These are phyloP conservation scores for Megaceryle maxima DNA, from an alignment of 2,113 vertebrate genomes.

Conservation along the genomic window DNA sequence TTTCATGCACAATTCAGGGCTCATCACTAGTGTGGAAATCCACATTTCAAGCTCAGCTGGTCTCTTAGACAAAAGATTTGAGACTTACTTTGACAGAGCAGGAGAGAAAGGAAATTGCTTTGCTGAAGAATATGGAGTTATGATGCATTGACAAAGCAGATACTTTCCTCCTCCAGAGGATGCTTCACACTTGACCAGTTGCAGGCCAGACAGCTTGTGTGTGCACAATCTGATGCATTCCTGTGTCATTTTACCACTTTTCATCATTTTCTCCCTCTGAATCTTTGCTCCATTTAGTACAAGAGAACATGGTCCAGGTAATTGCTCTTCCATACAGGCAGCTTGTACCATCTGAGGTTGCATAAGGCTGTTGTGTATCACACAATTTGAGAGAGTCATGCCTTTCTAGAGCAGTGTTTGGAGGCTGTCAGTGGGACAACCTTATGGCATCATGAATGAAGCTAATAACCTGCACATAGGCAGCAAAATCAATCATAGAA, in stretches of 20 bases:
- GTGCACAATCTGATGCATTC: background rate
- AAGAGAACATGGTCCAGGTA: background rate
- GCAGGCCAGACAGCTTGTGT: background rate
- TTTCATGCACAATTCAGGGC: background rate
- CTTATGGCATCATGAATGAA: rapidly evolving
- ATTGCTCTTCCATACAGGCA: background rate
- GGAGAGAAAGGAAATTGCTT: background rate
- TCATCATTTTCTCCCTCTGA: background rate
- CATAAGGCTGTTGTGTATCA: too few relatives aligned
- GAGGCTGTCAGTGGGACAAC: background rate
- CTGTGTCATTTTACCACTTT: background rate
- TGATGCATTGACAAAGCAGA: background rate
- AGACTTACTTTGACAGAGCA: background rate
- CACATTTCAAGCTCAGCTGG: background rate
- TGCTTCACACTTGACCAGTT: background rate
- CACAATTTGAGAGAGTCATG: too few relatives aligned
- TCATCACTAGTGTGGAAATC: background rate
- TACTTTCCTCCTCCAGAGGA: background rate
- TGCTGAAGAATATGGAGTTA: background rate
- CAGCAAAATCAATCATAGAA: background rate
- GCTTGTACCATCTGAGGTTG: too few relatives aligned
- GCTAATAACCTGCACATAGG: background rate
- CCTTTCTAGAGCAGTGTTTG: background rate
- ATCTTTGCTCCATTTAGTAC: background rate
- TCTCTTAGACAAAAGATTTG: background rate